phyloP scores from a whole-genome alignment of 2,113 vertebrate genomes.

The Oncorhynchus kisutch region DNA sequence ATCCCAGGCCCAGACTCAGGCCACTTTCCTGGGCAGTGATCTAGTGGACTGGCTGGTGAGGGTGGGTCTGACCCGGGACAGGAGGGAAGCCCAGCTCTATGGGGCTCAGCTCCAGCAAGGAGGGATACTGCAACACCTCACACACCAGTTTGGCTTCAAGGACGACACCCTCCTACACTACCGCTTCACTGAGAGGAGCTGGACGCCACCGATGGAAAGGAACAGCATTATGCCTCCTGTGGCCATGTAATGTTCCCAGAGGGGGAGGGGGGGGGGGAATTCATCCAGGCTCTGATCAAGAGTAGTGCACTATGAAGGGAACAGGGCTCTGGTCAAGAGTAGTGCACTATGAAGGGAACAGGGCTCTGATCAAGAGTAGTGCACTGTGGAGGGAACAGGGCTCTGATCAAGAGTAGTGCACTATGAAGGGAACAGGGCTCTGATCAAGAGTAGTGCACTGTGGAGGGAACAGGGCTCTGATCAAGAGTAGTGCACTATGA shows the following conservation, averaged over 20 bases:
- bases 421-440: too few relatives aligned
- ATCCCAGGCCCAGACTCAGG: constrained; percentile 17
- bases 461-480: too few relatives aligned
- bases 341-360: too few relatives aligned
- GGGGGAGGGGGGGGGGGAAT: not conserved
- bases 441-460: too few relatives aligned
- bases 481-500: too few relatives aligned
- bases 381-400: too few relatives aligned
- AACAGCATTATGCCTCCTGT: not conserved
- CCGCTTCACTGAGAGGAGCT: constrained; percentile 55
- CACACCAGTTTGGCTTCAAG: constrained; percentile 74
- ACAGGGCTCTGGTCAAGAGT: too few relatives aligned
- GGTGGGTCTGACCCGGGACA: constrained; percentile 78
- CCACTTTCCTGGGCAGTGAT: constrained; percentile 80
- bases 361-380: too few relatives aligned
- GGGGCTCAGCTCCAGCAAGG: constrained; percentile 79
- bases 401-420: too few relatives aligned
- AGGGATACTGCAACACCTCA: constrained; percentile 75
- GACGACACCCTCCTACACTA: constrained; percentile 77
- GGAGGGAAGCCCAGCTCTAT: constrained; percentile 78
- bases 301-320: too few relatives aligned
- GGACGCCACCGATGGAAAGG: too few relatives aligned
- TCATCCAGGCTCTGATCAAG: too few relatives aligned
- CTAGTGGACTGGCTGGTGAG: constrained; percentile 85
- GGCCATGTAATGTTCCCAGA: not conserved